Evolutionary conservation across 1,140 invertebrate species (phyloP).

Genomic region (Trachelipus rathkii): DNA sequence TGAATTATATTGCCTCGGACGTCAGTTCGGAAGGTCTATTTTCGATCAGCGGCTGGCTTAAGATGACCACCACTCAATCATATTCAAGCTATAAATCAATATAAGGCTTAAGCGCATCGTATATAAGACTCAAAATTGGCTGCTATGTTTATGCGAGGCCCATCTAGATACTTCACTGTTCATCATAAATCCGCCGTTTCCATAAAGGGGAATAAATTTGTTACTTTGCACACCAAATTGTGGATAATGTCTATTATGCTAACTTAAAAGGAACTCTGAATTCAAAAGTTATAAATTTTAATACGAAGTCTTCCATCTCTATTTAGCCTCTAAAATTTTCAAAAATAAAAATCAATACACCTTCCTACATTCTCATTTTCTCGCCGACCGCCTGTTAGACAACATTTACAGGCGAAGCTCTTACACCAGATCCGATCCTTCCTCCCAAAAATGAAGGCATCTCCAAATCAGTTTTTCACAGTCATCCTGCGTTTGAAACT

Average conservation of each 20-base stretch:
- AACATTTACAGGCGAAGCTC: no score
- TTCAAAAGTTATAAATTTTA: background rate
- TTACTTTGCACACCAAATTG: constrained; percentile 31
- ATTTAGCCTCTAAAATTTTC: no score
- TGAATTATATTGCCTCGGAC: constrained; percentile 19
- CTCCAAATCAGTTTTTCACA: no score
- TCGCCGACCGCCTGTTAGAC: no score
- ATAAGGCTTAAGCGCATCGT: constrained; percentile 31
- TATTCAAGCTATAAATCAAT: constrained; percentile 33
- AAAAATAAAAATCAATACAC: no score
- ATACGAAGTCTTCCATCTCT: background rate
- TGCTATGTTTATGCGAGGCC: constrained; percentile 36
- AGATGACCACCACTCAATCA: constrained; percentile 44
- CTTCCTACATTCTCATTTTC: no score
- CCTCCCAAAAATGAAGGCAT: no score
- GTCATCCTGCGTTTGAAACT: no score
- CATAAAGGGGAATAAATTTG: constrained; percentile 44
- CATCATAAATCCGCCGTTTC: constrained; percentile 44
- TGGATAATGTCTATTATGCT: constrained; percentile 35
- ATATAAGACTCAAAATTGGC: constrained; percentile 32
- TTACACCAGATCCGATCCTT: no score
- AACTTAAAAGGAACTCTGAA: constrained; percentile 29
- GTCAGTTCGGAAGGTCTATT: constrained; percentile 12
- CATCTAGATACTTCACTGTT: constrained; percentile 45
- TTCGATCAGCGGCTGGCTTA: constrained; percentile 19